Evolutionary conservation across 2,113 vertebrate species (phyloP), one percentile per base, ranked within the genome.

Genomic region (Cricetomys ansorgei): DNA sequence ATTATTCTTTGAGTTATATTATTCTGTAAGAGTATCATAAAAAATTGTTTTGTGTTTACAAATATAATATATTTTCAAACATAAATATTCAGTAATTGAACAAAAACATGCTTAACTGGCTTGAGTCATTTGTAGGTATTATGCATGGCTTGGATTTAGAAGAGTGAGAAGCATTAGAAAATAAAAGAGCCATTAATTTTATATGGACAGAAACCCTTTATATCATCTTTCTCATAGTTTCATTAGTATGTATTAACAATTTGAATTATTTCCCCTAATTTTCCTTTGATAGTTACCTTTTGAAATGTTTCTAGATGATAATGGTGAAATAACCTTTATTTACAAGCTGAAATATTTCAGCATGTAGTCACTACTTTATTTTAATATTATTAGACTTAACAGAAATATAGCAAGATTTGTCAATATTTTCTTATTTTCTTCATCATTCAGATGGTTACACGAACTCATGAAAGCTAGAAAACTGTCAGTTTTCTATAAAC

Each of bases 361-460:
- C 76, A 96, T 81, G 72, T 91, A 76, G 59, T 91, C 43, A 31
- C 11, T 86, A 7, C 83, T 88, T 93, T 65, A 53, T 86, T 72
- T 43, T 37, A 21, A 21, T 4, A 57, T 86, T 81, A 70, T 67
- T 57, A 83, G 5, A 77, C 65, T 87, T 70, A 76, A 94, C 7
- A 95, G 13, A 83, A 95, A 70, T 43, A 31, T 34, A 57, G 27
- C 53, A 53, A 50, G 92, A 17, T 7, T 73, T 97, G 77, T 65
- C 43, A 89, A n/a, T 67, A 76, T 9, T 62, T 17, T 40, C 59
- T 88, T 69, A 69, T 29, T 75, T 92, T 80, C 7, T 88, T 62
- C 48, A 65, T 27, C 2, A 25, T 64, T 13, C 43, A 69, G 91
- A 96, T 65, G 17, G 48, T 73, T 34, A 69, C 23, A 31, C 67